Evolutionary conservation across 1,140 invertebrate genomes (phyloP).

Genomic region (Drosophila tropicalis): DNA sequence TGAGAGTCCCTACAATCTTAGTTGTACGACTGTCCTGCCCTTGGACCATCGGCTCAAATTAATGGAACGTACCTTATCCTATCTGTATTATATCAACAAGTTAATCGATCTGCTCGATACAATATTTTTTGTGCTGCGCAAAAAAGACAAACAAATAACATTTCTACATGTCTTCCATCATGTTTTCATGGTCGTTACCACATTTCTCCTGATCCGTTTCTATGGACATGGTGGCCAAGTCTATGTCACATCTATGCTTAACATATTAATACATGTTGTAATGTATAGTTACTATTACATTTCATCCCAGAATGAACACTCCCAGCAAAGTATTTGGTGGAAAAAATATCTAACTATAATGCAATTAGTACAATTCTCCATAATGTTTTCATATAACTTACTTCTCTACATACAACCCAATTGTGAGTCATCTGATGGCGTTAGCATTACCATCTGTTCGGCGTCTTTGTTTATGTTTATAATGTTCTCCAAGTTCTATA

Average conservation of each 20-base stretch:
- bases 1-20: slow-evolving; percentile 25
- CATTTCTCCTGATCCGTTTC: slow-evolving; percentile 20
- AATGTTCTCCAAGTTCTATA: slow-evolving; percentile 92
- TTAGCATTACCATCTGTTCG: slow-evolving; percentile 86
- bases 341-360: slow-evolving; percentile 42
- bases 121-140: slow-evolving; percentile 61
- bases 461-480: slow-evolving; percentile 87
- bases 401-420: slow-evolving; percentile 77
- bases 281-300: slow-evolving; percentile 44
- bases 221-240: slow-evolving; percentile 86
- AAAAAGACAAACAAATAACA: slow-evolving; percentile 55
- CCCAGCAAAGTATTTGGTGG: slow-evolving; percentile 37
- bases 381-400: slow-evolving; percentile 22
- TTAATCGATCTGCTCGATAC: slow-evolving; percentile 57
- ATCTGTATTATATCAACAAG: slow-evolving; percentile 51
- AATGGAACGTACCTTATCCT: slow-evolving; percentile 34
- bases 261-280: slow-evolving; percentile 24
- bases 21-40: slow-evolving; percentile 38
- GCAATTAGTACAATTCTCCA: slow-evolving; percentile 31
- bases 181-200: slow-evolving; percentile 79
- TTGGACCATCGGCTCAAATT: slow-evolving; percentile 37
- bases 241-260: slow-evolving; percentile 12
- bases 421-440: slow-evolving; percentile 84
- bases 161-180: slow-evolving; percentile 84
- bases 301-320: slow-evolving; percentile 17